Percentiles rank a stretch among this genome's conserved stretches.
Evolutionary conservation across 2,113 vertebrate species (phyloP).

Genomic region (Anseranas semipalmata): DNA sequence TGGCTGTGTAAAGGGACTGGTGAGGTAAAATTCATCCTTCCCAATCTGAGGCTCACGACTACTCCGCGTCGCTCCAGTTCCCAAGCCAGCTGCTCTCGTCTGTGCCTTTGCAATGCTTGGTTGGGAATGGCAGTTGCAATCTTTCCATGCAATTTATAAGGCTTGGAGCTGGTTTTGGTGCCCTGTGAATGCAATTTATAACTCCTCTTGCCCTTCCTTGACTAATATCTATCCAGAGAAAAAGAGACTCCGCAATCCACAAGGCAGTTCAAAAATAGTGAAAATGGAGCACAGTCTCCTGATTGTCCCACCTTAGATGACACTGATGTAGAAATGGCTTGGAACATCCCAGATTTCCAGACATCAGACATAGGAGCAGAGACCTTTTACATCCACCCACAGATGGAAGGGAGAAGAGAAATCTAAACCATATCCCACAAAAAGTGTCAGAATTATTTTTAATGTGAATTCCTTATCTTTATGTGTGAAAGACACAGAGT

Average conservation of each 20-base stretch:
- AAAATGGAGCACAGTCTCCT: background rate
- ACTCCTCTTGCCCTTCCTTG: background rate
- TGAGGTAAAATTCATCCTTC: conserved; percentile 42
- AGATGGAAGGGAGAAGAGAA: background rate
- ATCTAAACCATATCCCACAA: background rate
- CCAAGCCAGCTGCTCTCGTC: background rate
- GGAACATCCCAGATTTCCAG: background rate
- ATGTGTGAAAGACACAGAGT: background rate
- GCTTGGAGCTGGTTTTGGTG: background rate
- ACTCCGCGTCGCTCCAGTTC: accelerated
- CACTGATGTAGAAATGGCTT: background rate
- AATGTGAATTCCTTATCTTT: background rate
- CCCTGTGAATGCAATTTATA: background rate
- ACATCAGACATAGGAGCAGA: background rate
- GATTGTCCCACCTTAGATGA: background rate
- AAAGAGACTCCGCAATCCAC: background rate
- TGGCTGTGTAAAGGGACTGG: conserved; percentile 1
- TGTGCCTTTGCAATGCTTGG: background rate
- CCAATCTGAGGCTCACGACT: background rate
- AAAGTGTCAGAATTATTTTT: background rate
- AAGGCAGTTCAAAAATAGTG: background rate
- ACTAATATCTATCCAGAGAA: background rate
- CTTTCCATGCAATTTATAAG: background rate
- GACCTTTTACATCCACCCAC: background rate
- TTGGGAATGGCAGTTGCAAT: background rate